Evolutionary conservation across 2,888 invertebrate species (phyloP), one percentile per base, ranked within the genome.

Genomic region (Tortrix viridana): DNA sequence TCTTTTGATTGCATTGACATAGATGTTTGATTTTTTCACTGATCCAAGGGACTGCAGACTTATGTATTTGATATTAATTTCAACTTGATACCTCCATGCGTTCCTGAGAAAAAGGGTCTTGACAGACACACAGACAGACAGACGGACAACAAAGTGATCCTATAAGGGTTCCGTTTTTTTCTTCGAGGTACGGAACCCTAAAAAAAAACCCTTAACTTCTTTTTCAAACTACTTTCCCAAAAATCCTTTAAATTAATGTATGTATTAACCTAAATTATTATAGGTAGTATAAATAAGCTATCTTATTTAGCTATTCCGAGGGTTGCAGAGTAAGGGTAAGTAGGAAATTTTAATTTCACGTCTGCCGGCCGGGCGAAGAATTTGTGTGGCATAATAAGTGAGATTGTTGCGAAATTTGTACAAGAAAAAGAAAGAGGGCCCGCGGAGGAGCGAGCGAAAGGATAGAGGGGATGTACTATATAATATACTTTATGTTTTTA

Each of bases 331-430:
- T 52, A 46, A 53, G 77, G 80, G 84, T 85, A 85, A 86, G 88
- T 88, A 85, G 89, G 85, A 90, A 91, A 91, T 91, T 92, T 92
- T 92, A 92, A 92, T 92, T 92, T 91, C 88, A 86, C 85, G 88
- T 89, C 87, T 87, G 79, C 84, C 81, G 83, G 83, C 84, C 85
- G 84, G 75, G 86, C 82, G 82, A 86, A 86, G 89, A 92, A 92
- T 91, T 92, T 91, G 92, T 92, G 91, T 91, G 91, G 91, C 91
- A 92, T 92, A 92, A 91, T 92, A 92, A 91, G 92, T 91, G 89
- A 92, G 91, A 92, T 92, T 92, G 91, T 92, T 92, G 91, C 91
- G 88, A 92, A 92, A 90, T 92, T 92, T 91, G 91, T 91, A 90
- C 90, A 89, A 91, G 92, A 90, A 92, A 91, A 92, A 92, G 91